These are phyloP conservation scores for Dicerorhinus sumatrensis DNA, from an alignment of 2,113 vertebrate genomes.

Conservation along the genomic window DNA sequence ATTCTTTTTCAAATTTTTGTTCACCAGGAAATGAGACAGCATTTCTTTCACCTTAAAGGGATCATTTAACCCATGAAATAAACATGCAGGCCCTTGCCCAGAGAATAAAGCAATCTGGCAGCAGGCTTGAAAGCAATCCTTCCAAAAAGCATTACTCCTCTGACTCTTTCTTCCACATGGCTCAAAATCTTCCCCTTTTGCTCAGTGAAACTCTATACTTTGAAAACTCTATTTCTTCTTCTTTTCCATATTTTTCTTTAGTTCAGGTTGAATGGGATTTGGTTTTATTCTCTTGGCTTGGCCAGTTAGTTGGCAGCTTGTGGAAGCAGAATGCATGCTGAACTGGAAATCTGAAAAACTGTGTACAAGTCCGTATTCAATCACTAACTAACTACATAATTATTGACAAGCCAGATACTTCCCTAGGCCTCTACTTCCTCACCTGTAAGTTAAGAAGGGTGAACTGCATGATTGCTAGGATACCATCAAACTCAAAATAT, in stretches of 20 bases:
- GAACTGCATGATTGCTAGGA: not conserved
- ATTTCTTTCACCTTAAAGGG: conserved; percentile 54
- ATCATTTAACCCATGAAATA: conserved; percentile 62
- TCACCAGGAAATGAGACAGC: conserved; percentile 57
- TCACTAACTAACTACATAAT: conserved; percentile 36
- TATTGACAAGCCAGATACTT: conserved; percentile 34
- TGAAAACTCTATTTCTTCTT: conserved; percentile 41
- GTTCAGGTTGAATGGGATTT: conserved; percentile 8
- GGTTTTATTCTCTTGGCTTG: conserved; percentile 59
- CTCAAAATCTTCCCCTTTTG: conserved; percentile 53
- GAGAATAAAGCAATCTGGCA: conserved; percentile 32
- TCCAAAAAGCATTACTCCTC: not conserved
- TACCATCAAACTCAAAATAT: conserved; percentile 18
- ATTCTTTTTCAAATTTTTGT: conserved; percentile 27
- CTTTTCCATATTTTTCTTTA: conserved; percentile 38
- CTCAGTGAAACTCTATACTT: conserved; percentile 65
- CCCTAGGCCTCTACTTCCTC: not conserved
- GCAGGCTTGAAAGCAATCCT: not conserved
- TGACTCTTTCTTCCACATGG: not conserved
- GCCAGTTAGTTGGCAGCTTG: conserved; percentile 1
- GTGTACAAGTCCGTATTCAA: not conserved
- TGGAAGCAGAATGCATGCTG: not conserved
- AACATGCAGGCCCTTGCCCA: conserved; percentile 25
- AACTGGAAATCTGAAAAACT: conserved; percentile 45
- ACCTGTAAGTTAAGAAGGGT: not conserved